Percentiles rank a stretch among this genome's conserved stretches.
phyloP scores from a whole-genome alignment of 2,888 invertebrate genomes.

The Pardosa pseudoannulata region DNA sequence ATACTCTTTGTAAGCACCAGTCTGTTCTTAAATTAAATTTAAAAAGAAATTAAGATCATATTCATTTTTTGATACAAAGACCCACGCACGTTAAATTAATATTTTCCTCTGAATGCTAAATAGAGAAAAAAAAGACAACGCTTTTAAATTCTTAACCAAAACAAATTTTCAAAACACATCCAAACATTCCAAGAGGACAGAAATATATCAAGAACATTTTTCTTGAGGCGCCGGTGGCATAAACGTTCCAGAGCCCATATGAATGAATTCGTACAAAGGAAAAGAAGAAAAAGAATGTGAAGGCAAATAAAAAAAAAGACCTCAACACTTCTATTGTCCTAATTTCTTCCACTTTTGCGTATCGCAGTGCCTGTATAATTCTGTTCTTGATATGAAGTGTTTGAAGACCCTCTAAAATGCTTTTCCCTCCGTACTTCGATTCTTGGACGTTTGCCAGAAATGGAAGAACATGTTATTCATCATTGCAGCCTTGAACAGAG shows the following conservation, averaged over 20 bases:
- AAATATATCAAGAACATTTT: not conserved
- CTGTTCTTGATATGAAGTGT: not conserved
- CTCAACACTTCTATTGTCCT: conserved; percentile 2
- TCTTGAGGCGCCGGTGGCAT: not conserved
- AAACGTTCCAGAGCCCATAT: not conserved
- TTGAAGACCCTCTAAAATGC: not conserved
- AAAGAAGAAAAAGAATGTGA: not conserved
- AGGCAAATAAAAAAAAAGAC: not conserved
- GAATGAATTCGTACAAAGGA: not conserved
- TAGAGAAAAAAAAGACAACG: no score
- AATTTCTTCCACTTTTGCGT: not conserved
- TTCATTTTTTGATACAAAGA: no score
- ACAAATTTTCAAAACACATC: not conserved
- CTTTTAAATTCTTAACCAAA: not conserved
- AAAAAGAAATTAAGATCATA: no score
- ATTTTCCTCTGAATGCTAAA: no score
- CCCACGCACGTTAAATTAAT: no score
- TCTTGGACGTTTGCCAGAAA: conserved; percentile 37
- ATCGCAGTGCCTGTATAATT: not conserved
- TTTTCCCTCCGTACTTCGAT: not conserved
- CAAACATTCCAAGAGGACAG: not conserved
- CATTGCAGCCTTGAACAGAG: not conserved
- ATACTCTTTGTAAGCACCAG: no score
- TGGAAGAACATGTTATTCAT: not conserved
- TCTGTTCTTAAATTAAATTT: no score